Percentiles rank a stretch among this genome's conserved stretches.
Evolutionary conservation across 2,888 invertebrate species (phyloP).

Genomic region (Junonia oenone): DNA sequence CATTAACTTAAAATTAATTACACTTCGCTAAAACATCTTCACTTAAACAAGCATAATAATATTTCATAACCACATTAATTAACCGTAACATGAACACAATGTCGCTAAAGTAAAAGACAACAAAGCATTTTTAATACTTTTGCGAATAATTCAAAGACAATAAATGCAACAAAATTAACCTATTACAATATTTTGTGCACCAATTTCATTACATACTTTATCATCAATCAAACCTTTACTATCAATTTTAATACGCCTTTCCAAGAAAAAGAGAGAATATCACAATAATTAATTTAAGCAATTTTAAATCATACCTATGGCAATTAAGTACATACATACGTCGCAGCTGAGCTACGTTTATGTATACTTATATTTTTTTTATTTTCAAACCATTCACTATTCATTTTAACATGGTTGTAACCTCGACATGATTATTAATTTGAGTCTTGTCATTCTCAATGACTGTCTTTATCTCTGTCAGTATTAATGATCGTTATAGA

Average conservation of each 20-base stretch:
- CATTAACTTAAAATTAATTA: slow-evolving; percentile 13
- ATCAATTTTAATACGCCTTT: slow-evolving; percentile 11
- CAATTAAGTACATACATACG: neutral
- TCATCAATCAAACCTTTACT: neutral
- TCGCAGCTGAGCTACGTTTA: slow-evolving; percentile 15
- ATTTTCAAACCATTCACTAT: slow-evolving; percentile 1
- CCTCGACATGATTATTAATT: neutral
- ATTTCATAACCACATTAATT: slow-evolving; percentile 3
- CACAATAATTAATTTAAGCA: slow-evolving; percentile 19
- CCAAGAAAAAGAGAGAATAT: slow-evolving; percentile 18
- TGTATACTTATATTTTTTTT: neutral
- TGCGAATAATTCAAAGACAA: slow-evolving; percentile 6
- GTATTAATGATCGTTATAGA: neutral
- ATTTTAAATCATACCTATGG: neutral
- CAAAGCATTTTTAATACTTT: slow-evolving; percentile 5
- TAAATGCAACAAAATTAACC: slow-evolving; percentile 29
- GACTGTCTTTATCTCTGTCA: neutral
- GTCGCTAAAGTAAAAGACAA: slow-evolving; percentile 16
- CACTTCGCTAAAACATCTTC: neutral
- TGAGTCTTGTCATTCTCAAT: neutral
- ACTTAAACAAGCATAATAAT: neutral
- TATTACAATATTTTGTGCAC: slow-evolving; percentile 21
- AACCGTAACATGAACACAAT: slow-evolving; percentile 14
- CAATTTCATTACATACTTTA: slow-evolving; percentile 4
- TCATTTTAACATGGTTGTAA: neutral